phyloP scores from a whole-genome alignment of 2,888 invertebrate genomes.

The Bimastos eiseni region DNA sequence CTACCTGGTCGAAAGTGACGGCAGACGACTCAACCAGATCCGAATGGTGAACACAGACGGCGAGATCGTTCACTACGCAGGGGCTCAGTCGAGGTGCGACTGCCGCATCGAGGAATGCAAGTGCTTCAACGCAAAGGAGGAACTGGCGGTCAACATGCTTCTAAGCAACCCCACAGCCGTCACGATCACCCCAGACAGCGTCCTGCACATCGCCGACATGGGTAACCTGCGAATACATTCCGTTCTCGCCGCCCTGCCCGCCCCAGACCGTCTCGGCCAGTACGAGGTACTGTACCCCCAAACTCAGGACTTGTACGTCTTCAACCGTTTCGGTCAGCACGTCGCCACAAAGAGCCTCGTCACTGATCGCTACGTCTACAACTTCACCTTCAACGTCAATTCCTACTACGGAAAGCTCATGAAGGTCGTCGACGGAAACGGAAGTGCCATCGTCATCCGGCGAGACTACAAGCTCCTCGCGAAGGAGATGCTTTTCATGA shows the following conservation, averaged over 20 bases:
- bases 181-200: slow-evolving; percentile 92
- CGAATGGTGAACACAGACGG: slow-evolving; percentile 89
- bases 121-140: slow-evolving; percentile 74
- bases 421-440: slow-evolving; percentile 89
- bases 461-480: slow-evolving; percentile 80
- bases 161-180: slow-evolving; percentile 85
- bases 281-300: slow-evolving; percentile 92
- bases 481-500: slow-evolving; percentile 72
- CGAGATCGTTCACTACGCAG: slow-evolving; percentile 88
- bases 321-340: slow-evolving; percentile 83
- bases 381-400: slow-evolving; percentile 93
- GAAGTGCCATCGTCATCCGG: slow-evolving; percentile 77
- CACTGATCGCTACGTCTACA: slow-evolving; percentile 90
- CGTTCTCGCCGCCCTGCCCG: slow-evolving; percentile 51
- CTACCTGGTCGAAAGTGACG: slow-evolving; percentile 89
- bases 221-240: slow-evolving; percentile 73
- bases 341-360: slow-evolving; percentile 90
- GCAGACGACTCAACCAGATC: slow-evolving; percentile 82
- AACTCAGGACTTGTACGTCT: slow-evolving; percentile 77
- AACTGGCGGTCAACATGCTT: slow-evolving; percentile 84
- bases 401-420: slow-evolving; percentile 92
- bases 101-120: slow-evolving; percentile 69
- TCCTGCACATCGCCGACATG: slow-evolving; percentile 92
- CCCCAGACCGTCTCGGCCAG: slow-evolving; percentile 60
- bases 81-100: slow-evolving; percentile 72